phyloP scores from a whole-genome alignment of 2,113 vertebrate genomes.

The Saguinus imperator region DNA sequence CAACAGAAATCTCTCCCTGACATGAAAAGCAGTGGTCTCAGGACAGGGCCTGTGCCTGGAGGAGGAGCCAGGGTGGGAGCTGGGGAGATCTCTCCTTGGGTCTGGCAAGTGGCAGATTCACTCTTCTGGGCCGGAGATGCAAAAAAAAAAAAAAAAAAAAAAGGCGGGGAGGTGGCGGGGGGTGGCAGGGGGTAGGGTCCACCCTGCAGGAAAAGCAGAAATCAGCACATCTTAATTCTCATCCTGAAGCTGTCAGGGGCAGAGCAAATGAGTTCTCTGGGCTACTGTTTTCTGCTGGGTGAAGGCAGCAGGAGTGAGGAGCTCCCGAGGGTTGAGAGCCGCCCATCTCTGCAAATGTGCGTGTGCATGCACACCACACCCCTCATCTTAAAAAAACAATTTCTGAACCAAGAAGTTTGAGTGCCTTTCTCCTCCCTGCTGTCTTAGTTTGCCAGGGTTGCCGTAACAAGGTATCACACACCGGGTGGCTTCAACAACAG shows the following conservation, averaged over 20 bases:
- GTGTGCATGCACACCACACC: neutral
- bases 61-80: neutral
- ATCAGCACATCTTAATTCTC: neutral
- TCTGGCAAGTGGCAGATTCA: neutral
- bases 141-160: neutral
- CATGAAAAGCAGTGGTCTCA: neutral
- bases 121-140: neutral
- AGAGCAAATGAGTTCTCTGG: too few species aligned
- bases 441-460: neutral
- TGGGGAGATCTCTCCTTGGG: neutral
- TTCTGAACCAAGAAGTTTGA: neutral
- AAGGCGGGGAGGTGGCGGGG: too few species aligned
- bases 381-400: neutral
- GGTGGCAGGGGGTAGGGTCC: neutral
- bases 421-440: neutral
- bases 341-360: rapidly evolving
- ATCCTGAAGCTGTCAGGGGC: neutral
- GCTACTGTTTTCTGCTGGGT: neutral
- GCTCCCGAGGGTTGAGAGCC: too few species aligned
- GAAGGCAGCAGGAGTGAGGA: neutral
- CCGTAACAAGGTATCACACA: neutral
- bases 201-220: neutral
- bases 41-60: neutral
- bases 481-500: rapidly evolving
- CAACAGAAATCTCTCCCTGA: slow-evolving; percentile 26